Base-by-base conservation (phyloP, 2,113 vertebrate genomes). In the Steatornis caripensis region DNA sequence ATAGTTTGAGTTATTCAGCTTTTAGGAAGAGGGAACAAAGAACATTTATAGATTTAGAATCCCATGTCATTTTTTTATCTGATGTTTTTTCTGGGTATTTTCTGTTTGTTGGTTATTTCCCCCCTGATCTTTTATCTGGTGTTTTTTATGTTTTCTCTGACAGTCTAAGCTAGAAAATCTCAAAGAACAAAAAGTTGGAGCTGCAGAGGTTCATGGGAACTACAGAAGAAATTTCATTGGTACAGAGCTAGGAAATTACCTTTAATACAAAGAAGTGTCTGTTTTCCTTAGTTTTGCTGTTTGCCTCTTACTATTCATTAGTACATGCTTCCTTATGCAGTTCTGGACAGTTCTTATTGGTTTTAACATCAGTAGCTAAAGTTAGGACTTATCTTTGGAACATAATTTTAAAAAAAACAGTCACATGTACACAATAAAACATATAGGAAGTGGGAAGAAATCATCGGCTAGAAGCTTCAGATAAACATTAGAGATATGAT, bases 21-120 rank as follows among this genome's bases (percentile, higher is more conserved):
- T 91, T 91, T 85, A 96, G 65, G 94, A 95, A 96, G 60, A 94
- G 48, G 36, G 43, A 64, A 82, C 30, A 94, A 87, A n/a, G 34
- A 72, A 53, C 9, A 60, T 81, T 53, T 85, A 90, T 72, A 78
- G 26, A 88, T 93, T 85, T 93, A 78, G 13, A 39, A n/a, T 4
- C 1, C 5, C 37, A 75, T 62, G 71, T 37, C 37, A 82, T 85
- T 66, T 71, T 55, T 69, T 62, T 27, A 41, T 92, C 60, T 65
- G 4, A 17, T 43, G 0, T 12, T 32, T 43, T 53, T n/a, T 23
- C 3, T 45, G 46, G 1, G n/a, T n/a, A n/a, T n/a, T 0, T 15
- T 19, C 24, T 82, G 15, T 34, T 82, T 77, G 48, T 45, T 54
- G 37, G 37, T 58, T 66, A n/a, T 15, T 45, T n/a, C 10, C 57